Evolutionary conservation across 1,140 invertebrate genomes (phyloP).

Genomic region (Solen grandis): DNA sequence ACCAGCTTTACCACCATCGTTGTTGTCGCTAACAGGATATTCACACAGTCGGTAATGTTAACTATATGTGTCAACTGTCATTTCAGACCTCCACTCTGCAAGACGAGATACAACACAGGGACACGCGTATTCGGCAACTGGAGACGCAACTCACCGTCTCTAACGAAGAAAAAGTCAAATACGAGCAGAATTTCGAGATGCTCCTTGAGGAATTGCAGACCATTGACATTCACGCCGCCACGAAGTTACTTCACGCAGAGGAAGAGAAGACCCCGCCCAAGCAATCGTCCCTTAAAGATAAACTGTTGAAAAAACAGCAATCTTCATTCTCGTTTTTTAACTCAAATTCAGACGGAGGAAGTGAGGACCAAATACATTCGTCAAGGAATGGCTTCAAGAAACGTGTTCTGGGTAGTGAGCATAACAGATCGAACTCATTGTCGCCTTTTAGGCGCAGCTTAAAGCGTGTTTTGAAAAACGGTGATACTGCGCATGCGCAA

Average conservation of each 20-base stretch:
- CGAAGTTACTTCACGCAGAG: neutral
- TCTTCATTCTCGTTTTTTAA: conserved; percentile 48
- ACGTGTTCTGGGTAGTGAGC: neutral
- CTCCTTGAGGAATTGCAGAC: conserved; percentile 48
- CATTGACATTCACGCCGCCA: conserved; percentile 26
- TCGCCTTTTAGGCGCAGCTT: neutral
- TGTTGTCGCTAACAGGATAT: neutral
- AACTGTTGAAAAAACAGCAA: conserved; percentile 33
- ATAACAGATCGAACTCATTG: neutral
- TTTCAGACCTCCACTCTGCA: neutral
- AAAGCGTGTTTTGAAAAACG: neutral
- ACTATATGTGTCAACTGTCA: neutral
- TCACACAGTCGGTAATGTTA: neutral
- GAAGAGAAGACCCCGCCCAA: conserved; percentile 14
- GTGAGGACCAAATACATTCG: neutral
- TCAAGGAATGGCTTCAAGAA: neutral
- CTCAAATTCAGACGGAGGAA: neutral
- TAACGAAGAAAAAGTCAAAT: conserved; percentile 32
- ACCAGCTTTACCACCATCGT: neutral
- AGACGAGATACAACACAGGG: conserved; percentile 20
- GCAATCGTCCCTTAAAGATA: neutral
- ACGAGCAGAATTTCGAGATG: conserved; percentile 40
- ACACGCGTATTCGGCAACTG: conserved; percentile 24
- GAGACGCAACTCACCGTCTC: conserved; percentile 19
- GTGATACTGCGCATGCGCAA: neutral